Percentiles rank a stretch among this genome's conserved stretches.
Conservation (phyloP, 2,797 vertebrate species). For the Fratercula arctica region DNA sequence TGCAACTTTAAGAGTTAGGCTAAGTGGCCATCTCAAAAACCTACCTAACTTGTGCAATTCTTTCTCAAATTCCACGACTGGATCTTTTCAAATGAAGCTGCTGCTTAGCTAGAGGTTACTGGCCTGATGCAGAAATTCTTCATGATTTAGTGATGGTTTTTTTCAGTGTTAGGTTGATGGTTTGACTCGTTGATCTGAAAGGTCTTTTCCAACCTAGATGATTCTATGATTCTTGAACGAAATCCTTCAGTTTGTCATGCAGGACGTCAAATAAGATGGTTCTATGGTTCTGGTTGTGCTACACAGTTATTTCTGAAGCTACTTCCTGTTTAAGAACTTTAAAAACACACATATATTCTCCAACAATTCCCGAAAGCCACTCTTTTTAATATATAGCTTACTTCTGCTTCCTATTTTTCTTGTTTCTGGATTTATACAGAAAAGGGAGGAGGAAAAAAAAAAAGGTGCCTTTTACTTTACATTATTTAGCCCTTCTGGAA, state of each 20-base stretch:
- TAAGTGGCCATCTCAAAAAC: background rate
- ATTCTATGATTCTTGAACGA: background rate
- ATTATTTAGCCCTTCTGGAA: background rate
- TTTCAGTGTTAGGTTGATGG: no score
- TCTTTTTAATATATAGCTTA: background rate
- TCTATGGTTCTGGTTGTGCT: background rate
- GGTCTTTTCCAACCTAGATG: no score
- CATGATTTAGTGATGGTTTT: no score
- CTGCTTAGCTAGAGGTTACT: background rate
- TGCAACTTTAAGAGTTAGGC: background rate
- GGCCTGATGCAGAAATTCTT: background rate
- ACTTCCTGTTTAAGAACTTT: background rate
- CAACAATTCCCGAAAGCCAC: background rate
- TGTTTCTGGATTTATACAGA: background rate
- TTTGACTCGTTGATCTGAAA: no score
- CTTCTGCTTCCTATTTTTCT: background rate
- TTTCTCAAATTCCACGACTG: background rate
- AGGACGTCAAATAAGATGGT: background rate
- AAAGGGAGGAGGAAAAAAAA: background rate
- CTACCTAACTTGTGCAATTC: background rate
- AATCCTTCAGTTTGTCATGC: background rate
- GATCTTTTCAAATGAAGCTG: background rate
- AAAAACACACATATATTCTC: background rate
- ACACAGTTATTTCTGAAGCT: background rate
- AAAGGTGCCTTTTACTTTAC: background rate